These are phyloP conservation scores for Chaetops frenatus DNA, from an alignment of 2,113 vertebrate species.

Conservation along the genomic window DNA sequence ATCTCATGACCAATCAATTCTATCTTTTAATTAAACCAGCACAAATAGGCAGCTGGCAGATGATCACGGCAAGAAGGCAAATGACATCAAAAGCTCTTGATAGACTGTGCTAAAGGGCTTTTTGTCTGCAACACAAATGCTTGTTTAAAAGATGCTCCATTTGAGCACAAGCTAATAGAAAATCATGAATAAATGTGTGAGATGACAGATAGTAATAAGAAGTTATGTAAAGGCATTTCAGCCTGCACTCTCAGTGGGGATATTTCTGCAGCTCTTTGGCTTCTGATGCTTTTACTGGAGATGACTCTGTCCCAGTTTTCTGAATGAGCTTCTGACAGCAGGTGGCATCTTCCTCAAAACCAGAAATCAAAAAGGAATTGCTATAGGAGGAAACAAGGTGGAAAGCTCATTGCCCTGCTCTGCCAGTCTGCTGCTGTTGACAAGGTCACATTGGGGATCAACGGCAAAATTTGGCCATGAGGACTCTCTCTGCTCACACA, in stretches of 20 bases:
- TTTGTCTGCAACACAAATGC: background rate
- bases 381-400: background rate
- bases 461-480: background rate
- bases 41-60: background rate
- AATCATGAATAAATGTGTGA: background rate
- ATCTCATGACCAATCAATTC: background rate
- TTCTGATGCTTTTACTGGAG: background rate
- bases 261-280: background rate
- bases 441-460: background rate
- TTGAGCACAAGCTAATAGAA: background rate
- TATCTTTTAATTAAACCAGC: background rate
- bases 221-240: background rate
- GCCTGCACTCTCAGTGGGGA: accelerated
- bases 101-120: background rate
- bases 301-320: background rate
- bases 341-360: constrained; percentile 26
- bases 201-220: background rate
- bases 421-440: background rate
- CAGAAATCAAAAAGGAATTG: background rate
- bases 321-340: background rate
- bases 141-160: background rate
- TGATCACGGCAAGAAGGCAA: background rate
- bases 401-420: background rate
- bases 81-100: background rate
- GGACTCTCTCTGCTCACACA: background rate